phyloP scores from a whole-genome alignment of 2,797 vertebrate genomes.

The Aselliscus stoliczkanus region DNA sequence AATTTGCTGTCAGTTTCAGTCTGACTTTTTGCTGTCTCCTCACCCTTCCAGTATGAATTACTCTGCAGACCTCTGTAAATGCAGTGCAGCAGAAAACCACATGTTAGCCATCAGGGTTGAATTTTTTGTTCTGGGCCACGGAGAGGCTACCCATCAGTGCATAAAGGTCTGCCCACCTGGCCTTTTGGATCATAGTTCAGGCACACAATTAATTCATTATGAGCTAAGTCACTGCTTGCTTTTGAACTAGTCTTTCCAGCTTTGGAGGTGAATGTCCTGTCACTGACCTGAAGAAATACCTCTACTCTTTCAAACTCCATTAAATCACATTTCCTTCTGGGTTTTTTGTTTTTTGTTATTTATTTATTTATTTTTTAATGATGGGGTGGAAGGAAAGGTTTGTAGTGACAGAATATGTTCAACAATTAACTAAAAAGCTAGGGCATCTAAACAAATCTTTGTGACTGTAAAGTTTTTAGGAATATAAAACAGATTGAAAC shows the following conservation, averaged over 20 bases:
- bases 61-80: slow-evolving; percentile 45
- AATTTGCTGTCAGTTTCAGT: slow-evolving; percentile 32
- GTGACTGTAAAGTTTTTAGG: background rate
- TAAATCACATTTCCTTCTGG: slow-evolving; percentile 80
- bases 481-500: background rate
- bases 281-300: slow-evolving; percentile 85
- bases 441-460: background rate
- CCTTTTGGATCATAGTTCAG: slow-evolving; percentile 87
- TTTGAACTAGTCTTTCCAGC: slow-evolving; percentile 81
- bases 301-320: slow-evolving; percentile 76
- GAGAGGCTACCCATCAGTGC: slow-evolving; percentile 86
- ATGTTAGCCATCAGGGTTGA: slow-evolving; percentile 85
- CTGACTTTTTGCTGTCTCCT: slow-evolving; percentile 60
- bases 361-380: background rate
- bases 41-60: slow-evolving; percentile 66
- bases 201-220: slow-evolving; percentile 90
- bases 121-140: slow-evolving; percentile 85
- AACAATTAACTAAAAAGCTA: background rate
- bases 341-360: slow-evolving; percentile 52
- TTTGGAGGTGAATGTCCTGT: slow-evolving; percentile 82
- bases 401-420: background rate
- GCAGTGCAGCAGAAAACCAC: slow-evolving; percentile 79
- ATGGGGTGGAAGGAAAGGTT: background rate
- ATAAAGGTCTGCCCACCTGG: slow-evolving; percentile 86
- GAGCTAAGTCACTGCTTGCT: slow-evolving; percentile 82